Conservation (phyloP, 2,797 vertebrate species). For the Salarias fasciatus region DNA sequence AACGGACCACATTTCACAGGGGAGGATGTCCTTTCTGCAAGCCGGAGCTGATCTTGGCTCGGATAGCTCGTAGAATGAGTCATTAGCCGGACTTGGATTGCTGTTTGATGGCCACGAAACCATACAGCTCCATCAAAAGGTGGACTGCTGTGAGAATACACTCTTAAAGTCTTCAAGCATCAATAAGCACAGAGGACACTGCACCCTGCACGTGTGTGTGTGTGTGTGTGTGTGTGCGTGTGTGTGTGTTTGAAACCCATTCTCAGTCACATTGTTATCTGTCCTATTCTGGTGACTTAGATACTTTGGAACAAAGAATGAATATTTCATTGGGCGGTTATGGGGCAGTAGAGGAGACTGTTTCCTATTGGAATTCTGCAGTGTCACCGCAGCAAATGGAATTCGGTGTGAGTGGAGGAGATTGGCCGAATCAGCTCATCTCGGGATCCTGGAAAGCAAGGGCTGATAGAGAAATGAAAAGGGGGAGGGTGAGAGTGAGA, state of each 20-base stretch:
- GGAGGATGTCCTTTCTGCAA: constrained; percentile 53
- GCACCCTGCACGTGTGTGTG: constrained; percentile 19
- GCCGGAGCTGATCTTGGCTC: constrained; percentile 54
- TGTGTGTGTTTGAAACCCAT: constrained; percentile 28
- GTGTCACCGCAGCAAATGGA: constrained; percentile 71
- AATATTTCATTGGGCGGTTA: constrained; percentile 81
- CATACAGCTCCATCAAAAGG: constrained; percentile 46
- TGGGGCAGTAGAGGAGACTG: constrained; percentile 53
- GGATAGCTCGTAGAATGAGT: constrained; percentile 65
- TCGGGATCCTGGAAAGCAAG: constrained; percentile 60
- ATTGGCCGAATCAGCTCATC: constrained; percentile 73
- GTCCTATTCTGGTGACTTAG: constrained; percentile 62
- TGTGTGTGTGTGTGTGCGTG: constrained; percentile 6
- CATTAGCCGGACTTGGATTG: constrained; percentile 55
- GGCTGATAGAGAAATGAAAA: constrained; percentile 47
- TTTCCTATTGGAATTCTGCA: constrained; percentile 77
- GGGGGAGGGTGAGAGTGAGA: background rate
- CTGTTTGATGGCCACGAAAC: constrained; percentile 45
- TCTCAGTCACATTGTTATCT: constrained; percentile 68
- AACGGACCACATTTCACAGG: constrained; percentile 55
- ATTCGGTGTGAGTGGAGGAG: constrained; percentile 58
- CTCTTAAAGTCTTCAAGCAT: constrained; percentile 44
- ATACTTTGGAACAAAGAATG: constrained; percentile 75
- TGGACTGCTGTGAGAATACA: constrained; percentile 32
- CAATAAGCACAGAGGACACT: constrained; percentile 35